Percentiles rank a stretch among this genome's conserved stretches.
These are phyloP conservation scores for Hemibagrus guttatus DNA, from an alignment of 2,797 vertebrate genomes.

Conservation along the genomic window DNA sequence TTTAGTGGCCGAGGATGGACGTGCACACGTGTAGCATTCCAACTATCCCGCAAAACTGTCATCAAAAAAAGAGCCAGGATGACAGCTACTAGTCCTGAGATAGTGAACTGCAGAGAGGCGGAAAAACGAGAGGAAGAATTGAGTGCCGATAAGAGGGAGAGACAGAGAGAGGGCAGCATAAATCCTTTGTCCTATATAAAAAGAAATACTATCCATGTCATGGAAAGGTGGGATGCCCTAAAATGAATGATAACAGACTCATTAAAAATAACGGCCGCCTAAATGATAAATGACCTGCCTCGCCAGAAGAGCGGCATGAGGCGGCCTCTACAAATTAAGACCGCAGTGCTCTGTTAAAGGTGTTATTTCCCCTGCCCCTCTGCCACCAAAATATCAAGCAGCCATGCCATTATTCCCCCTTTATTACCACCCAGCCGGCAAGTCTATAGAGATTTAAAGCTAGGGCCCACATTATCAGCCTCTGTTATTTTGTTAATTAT, in stretches of 20 bases:
- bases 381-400: conserved; percentile 64
- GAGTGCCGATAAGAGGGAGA: conserved; percentile 38
- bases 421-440: conserved; percentile 53
- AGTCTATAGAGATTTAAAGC: conserved; percentile 53
- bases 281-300: conserved; percentile 79
- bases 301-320: conserved; percentile 74
- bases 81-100: conserved; percentile 63
- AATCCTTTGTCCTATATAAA: conserved; percentile 85
- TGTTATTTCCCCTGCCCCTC: conserved; percentile 64
- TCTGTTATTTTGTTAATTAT: conserved; percentile 60
- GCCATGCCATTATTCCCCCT: conserved; percentile 56
- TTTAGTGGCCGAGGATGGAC: conserved; percentile 29
- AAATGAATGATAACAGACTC: conserved; percentile 88
- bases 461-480: conserved; percentile 47
- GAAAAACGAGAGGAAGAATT: conserved; percentile 8
- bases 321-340: conserved; percentile 79
- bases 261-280: conserved; percentile 84
- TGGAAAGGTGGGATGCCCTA: conserved; percentile 84
- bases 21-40: conserved; percentile 18
- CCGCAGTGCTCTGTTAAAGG: conserved; percentile 67
- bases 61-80: conserved; percentile 58
- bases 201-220: conserved; percentile 85
- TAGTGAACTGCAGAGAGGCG: conserved; percentile 19
- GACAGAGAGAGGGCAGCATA: conserved; percentile 70
- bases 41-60: conserved; percentile 57